Evolutionary conservation across 2,888 invertebrate species (phyloP).

Genomic region (Glaucopsyche alexis): DNA sequence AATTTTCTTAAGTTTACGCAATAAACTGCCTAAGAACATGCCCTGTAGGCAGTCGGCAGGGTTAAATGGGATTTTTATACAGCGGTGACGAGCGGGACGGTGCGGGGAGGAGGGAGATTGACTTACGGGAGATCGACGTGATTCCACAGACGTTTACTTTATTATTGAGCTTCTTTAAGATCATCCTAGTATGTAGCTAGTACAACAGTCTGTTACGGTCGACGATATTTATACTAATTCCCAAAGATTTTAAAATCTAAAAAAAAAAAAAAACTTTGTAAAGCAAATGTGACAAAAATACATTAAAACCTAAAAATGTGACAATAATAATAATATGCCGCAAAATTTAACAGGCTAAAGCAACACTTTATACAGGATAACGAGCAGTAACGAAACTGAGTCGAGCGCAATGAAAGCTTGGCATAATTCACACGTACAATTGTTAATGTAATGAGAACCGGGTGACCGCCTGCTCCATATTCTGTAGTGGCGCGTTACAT

Average conservation of each 20-base stretch:
- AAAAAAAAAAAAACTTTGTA: too few relatives aligned
- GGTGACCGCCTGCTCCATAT: constrained; percentile 20
- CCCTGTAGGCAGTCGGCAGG: not conserved
- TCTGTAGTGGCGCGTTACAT: not conserved
- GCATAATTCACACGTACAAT: constrained; percentile 3
- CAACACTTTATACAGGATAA: too few relatives aligned
- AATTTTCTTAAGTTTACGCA: not conserved
- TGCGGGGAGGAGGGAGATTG: not conserved
- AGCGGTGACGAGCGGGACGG: not conserved
- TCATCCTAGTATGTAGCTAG: not conserved
- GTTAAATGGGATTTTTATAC: not conserved
- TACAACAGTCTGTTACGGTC: not conserved
- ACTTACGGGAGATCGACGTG: not conserved
- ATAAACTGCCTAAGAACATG: not conserved
- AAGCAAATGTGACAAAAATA: not conserved
- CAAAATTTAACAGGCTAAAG: too few relatives aligned
- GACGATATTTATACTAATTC: not conserved
- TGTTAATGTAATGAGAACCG: constrained; percentile 12
- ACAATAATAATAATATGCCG: too few relatives aligned
- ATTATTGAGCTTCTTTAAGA: not conserved
- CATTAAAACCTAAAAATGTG: too few relatives aligned
- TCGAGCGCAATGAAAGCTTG: not conserved
- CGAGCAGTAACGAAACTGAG: not conserved
- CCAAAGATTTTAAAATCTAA: not conserved
- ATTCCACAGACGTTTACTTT: not conserved